These are phyloP conservation scores for Orchesella flavescens DNA, from an alignment of 2,888 invertebrate genomes.

Conservation along the genomic window DNA sequence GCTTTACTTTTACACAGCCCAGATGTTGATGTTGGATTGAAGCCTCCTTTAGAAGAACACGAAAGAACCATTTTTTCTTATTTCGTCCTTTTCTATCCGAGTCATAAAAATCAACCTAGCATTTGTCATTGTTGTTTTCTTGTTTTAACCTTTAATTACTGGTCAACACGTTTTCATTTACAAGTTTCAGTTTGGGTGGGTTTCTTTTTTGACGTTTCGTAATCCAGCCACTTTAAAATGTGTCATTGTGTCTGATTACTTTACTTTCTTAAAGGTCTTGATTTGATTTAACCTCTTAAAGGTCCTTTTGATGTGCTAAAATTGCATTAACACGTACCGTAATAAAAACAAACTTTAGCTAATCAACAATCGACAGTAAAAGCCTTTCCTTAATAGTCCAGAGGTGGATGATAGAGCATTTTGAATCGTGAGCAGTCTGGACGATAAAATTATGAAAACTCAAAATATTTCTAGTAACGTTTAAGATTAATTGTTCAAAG, in stretches of 20 bases:
- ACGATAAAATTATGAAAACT: too few relatives aligned
- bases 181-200: conserved; percentile 53
- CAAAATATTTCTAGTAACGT: too few relatives aligned
- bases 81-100: conserved; percentile 34
- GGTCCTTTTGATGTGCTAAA: neutral
- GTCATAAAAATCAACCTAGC: conserved; percentile 52
- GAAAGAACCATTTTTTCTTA: conserved; percentile 38
- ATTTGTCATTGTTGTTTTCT: conserved; percentile 52
- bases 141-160: conserved; percentile 55
- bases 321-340: neutral
- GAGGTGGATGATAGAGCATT: too few relatives aligned
- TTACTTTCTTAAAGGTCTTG: too few relatives aligned
- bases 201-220: conserved; percentile 14
- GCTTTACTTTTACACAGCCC: neutral
- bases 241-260: too few relatives aligned
- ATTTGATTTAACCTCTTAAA: neutral
- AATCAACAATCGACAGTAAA: too few relatives aligned
- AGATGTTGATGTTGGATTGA: conserved; percentile 22
- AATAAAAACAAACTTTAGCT: too few relatives aligned
- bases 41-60: neutral
- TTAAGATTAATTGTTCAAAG: too few relatives aligned
- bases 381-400: too few relatives aligned
- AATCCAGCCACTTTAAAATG: neutral
- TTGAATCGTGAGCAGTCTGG: too few relatives aligned
- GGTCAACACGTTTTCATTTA: conserved; percentile 54